phyloP scores from a whole-genome alignment of 2,797 vertebrate species.

The Taenioides sp. region DNA sequence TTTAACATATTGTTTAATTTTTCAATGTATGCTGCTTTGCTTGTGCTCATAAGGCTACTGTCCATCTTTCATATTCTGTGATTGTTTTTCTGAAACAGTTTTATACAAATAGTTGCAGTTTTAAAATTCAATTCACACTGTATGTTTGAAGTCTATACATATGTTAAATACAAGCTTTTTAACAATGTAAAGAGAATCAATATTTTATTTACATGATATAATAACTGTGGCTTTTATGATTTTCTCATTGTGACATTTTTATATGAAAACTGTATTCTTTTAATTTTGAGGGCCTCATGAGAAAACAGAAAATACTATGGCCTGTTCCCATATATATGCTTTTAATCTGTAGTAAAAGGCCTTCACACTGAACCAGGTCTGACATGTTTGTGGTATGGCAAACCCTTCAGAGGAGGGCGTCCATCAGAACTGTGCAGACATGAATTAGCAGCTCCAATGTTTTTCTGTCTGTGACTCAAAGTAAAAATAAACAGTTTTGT shows the following conservation, averaged over 20 bases:
- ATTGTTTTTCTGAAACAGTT: not conserved
- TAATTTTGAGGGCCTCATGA: not conserved
- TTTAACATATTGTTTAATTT: not conserved
- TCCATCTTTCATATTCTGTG: not conserved
- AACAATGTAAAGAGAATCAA: not conserved
- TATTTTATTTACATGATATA: not conserved
- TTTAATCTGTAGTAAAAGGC: constrained; percentile 28
- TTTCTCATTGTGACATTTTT: not conserved
- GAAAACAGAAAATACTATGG: not conserved
- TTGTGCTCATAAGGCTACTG: not conserved
- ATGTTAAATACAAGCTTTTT: not conserved
- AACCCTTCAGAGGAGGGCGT: constrained; percentile 32
- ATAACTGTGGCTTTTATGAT: not conserved
- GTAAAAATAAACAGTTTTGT: constrained; percentile 70
- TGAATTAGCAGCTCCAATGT: constrained; percentile 61
- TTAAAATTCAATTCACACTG: not conserved
- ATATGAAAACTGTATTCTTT: not conserved
- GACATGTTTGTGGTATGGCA: constrained; percentile 3
- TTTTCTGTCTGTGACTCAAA: constrained; percentile 57
- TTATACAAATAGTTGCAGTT: not conserved
- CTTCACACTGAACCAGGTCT: constrained; percentile 32
- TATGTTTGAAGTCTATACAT: not conserved
- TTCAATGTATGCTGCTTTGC: not conserved
- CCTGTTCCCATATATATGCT: not conserved
- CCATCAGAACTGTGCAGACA: constrained; percentile 44